Evolutionary conservation across 2,888 invertebrate genomes (phyloP).

Genomic region (Ophion slaviceki): DNA sequence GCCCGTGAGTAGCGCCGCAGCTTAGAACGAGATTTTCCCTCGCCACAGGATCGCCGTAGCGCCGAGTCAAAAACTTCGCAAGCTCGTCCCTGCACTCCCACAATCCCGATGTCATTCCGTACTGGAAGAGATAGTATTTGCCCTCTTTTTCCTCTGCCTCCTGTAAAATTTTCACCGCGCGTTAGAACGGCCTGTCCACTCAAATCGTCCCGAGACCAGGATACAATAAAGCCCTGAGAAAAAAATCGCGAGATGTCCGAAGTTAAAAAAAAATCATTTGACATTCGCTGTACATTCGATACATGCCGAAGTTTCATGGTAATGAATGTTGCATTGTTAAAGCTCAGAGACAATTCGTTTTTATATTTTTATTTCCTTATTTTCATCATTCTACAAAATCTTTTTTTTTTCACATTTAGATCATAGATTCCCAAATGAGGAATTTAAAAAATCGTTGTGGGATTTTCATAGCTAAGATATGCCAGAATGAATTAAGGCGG

Average conservation of each 20-base stretch:
- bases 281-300: too few relatives aligned
- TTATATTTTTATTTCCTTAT: too few relatives aligned
- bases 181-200: not conserved
- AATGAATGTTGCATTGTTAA: too few relatives aligned
- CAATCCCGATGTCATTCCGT: constrained; percentile 85
- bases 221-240: not conserved
- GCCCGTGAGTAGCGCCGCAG: constrained; percentile 87
- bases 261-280: too few relatives aligned
- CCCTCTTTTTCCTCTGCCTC: constrained; percentile 79
- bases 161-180: constrained; percentile 69
- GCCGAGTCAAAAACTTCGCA: constrained; percentile 83
- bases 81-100: constrained; percentile 84
- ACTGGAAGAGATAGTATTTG: constrained; percentile 84
- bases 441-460: too few relatives aligned
- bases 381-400: too few relatives aligned
- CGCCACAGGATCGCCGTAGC: constrained; percentile 83
- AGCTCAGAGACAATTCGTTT: too few relatives aligned
- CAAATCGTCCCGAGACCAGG: not conserved
- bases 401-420: too few relatives aligned
- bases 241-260: not conserved
- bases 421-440: too few relatives aligned
- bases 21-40: constrained; percentile 85
- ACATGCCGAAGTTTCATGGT: too few relatives aligned
- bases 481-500: too few relatives aligned
- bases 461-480: too few relatives aligned